Base-by-base conservation (phyloP, 2,888 invertebrate genomes). In the Hipparchia sbordonii region DNA sequence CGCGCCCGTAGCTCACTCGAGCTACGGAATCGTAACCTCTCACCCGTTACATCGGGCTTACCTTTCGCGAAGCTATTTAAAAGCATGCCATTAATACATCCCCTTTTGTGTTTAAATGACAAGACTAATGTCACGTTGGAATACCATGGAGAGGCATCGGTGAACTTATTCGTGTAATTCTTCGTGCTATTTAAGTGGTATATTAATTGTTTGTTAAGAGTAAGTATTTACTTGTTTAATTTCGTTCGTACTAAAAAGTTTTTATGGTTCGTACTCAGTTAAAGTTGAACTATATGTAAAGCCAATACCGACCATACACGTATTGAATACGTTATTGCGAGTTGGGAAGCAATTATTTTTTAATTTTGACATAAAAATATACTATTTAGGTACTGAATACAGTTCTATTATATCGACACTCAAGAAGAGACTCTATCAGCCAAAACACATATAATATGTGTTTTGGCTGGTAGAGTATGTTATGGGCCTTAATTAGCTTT, bases 71-170 rank as follows among this genome's bases (percentile, higher is more conserved):
- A 80, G 83, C 84, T 85, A 81, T 86, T 82, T 86, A 83, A 87
- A 88, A 89, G 80, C 85, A 89, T 90, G 89, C 82, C 84, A 87
- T 87, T 87, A 84, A 81, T 85, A 87, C 80, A 79, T 79, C 78
- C 81, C 82, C 81, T 79, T 83, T 86, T 87, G 87, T 88, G 87
- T 85, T 87, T 80, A 82, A 87, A 85, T 84, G 80, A 87, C 82
- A 83, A 84, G 82, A 87, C 84, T 86, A 87, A 88, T 87, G 84
- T 82, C 82, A 83, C 82, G 82, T 85, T 88, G 83, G 86, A 88
- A 85, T 86, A 85, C 84, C 80, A 87, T 88, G 87, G 8, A 83
- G 79, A 83, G 86, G 80, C 85, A 89, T 83, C 85, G 88, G 88
- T 88, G 89, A 85, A 88, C 82, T 85, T 82, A 82, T 84, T 75